phyloP scores from a whole-genome alignment of 2,888 invertebrate genomes.

The Phengaris alcon region DNA sequence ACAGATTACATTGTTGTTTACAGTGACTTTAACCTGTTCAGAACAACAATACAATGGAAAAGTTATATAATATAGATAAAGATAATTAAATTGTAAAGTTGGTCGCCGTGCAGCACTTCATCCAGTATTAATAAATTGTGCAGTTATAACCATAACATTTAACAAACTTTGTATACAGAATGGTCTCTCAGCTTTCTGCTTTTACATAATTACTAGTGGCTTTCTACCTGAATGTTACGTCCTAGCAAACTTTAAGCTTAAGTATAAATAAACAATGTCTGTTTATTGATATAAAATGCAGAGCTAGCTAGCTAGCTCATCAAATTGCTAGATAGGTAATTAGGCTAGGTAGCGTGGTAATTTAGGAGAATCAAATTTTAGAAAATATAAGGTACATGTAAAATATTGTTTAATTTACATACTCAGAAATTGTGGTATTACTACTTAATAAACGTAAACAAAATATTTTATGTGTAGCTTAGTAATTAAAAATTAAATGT shows the following conservation, averaged over 20 bases:
- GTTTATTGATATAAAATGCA: neutral
- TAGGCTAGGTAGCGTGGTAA: no score
- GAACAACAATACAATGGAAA: constrained; percentile 26
- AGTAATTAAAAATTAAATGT: no score
- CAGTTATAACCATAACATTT: constrained; percentile 53
- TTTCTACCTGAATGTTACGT: constrained; percentile 7
- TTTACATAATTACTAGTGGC: constrained; percentile 15
- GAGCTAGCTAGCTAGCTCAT: neutral
- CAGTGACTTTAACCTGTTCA: constrained; percentile 9
- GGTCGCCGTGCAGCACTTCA: constrained; percentile 47
- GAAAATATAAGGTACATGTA: no score
- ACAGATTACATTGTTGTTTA: neutral
- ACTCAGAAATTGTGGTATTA: no score
- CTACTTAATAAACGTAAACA: no score
- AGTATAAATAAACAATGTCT: neutral
- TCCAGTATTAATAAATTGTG: constrained; percentile 60
- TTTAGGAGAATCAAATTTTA: no score
- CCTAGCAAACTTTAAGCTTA: neutral
- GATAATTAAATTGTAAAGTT: constrained; percentile 55
- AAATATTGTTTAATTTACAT: no score
- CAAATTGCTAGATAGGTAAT: neutral
- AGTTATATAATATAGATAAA: constrained; percentile 30
- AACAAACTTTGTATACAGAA: constrained; percentile 61
- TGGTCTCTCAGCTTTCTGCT: constrained; percentile 45
- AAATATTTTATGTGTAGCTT: no score